Conservation (phyloP, 2,888 invertebrate genomes). For the Anoplius nigerrimus region DNA sequence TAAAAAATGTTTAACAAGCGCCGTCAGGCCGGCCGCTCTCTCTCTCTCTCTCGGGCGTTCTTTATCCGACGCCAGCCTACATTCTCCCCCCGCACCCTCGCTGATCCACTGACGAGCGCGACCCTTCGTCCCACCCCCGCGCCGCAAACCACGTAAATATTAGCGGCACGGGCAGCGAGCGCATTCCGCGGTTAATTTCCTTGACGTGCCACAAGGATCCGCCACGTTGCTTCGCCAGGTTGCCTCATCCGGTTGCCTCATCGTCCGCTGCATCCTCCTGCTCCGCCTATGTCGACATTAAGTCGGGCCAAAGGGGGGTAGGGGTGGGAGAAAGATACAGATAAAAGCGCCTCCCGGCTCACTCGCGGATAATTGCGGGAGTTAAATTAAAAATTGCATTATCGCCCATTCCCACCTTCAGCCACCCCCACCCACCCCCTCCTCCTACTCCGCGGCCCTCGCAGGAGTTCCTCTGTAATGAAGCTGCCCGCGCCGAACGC, state of each 20-base stretch:
- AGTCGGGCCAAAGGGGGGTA: too few species aligned
- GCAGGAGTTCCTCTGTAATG: constrained; percentile 17
- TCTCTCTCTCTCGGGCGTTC: constrained; percentile 6
- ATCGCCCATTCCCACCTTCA: constrained; percentile 10
- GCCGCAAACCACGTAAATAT: constrained; percentile 56
- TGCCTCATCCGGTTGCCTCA: too few species aligned
- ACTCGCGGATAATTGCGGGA: constrained; percentile 38
- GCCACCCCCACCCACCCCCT: too few species aligned
- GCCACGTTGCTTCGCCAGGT: not conserved
- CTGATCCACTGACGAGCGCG: constrained; percentile 2
- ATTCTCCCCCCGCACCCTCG: not conserved
- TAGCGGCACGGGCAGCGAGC: constrained; percentile 38
- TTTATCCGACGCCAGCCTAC: not conserved
- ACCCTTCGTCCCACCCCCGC: constrained; percentile 10
- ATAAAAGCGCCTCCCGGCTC: constrained; percentile 17
- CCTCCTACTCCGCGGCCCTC: too few species aligned
- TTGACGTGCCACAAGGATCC: constrained; percentile 43
- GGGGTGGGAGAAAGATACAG: constrained; percentile 26
- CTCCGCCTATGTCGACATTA: too few species aligned
- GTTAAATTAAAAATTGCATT: constrained; percentile 56
- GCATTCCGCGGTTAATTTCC: constrained; percentile 71
- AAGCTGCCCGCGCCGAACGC: constrained; percentile 23
- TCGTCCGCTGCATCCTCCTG: too few species aligned
- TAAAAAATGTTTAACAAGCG: constrained; percentile 67
- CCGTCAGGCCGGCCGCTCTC: not conserved